Percentiles rank a stretch among this genome's conserved stretches.
These are phyloP conservation scores for Heliconius melpomene DNA, from an alignment of 1,140 invertebrate genomes.

Conservation along the genomic window DNA sequence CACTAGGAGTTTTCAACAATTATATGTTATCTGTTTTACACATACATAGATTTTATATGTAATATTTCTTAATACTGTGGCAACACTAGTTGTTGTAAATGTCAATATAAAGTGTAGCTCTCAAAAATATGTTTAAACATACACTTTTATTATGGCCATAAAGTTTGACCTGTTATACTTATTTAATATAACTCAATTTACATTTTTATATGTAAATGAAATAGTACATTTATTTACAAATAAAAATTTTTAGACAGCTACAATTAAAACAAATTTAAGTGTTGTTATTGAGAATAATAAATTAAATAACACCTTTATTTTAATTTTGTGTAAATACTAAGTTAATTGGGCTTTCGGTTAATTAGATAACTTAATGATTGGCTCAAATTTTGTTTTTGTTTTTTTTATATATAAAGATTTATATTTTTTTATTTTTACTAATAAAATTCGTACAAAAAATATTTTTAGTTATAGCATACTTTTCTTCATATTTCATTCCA, in stretches of 20 bases:
- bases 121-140: background rate
- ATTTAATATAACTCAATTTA: no score
- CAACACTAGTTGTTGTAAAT: conserved; percentile 3
- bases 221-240: no score
- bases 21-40: conserved; percentile 24
- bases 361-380: background rate
- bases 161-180: no score
- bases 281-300: background rate
- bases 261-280: background rate
- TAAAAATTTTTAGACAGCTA: background rate
- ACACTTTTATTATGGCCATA: background rate
- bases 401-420: background rate
- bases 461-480: background rate
- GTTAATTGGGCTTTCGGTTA: background rate
- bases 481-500: conserved; percentile 9
- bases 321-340: background rate
- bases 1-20: background rate
- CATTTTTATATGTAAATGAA: no score
- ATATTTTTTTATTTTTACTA: background rate
- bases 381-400: background rate
- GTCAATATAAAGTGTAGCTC: background rate
- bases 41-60: conserved; percentile 15
- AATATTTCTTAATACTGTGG: conserved; percentile 13
- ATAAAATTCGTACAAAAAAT: background rate
- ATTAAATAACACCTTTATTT: background rate